Evolutionary conservation across 1,140 invertebrate genomes (phyloP).

Genomic region (Drosophila tropicalis): DNA sequence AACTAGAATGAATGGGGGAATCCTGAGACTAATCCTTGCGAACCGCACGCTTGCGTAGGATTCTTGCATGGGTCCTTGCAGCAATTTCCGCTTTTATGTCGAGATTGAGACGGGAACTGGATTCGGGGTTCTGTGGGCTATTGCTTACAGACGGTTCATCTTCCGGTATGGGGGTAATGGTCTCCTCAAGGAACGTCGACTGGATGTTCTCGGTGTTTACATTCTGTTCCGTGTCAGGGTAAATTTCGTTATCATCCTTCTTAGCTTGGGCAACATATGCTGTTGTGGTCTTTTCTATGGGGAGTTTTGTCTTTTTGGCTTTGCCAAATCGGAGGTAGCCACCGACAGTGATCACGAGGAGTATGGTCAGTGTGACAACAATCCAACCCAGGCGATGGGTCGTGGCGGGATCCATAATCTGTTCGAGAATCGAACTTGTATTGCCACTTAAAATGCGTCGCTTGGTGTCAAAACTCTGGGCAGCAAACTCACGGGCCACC

Average conservation of each 20-base stretch:
- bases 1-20: too few relatives aligned
- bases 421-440: conserved; percentile 90
- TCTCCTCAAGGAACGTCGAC: conserved; percentile 74
- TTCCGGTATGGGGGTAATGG: background rate
- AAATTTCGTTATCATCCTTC: conserved; percentile 43
- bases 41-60: conserved; percentile 63
- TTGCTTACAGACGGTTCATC: too few relatives aligned
- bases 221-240: conserved; percentile 37
- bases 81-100: too few relatives aligned
- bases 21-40: conserved; percentile 53
- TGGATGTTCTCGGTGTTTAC: conserved; percentile 54
- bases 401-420: conserved; percentile 91
- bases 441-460: conserved; percentile 90
- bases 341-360: conserved; percentile 90
- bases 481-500: conserved; percentile 91
- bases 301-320: conserved; percentile 56
- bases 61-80: conserved; percentile 36
- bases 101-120: too few relatives aligned
- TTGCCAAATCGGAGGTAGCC: conserved; percentile 82
- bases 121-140: too few relatives aligned
- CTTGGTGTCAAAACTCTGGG: conserved; percentile 94
- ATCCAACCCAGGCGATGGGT: conserved; percentile 96
- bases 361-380: conserved; percentile 87
- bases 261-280: background rate
- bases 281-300: too few relatives aligned